Evolutionary conservation across 2,113 vertebrate genomes (phyloP).

Genomic region (Chionis minor): DNA sequence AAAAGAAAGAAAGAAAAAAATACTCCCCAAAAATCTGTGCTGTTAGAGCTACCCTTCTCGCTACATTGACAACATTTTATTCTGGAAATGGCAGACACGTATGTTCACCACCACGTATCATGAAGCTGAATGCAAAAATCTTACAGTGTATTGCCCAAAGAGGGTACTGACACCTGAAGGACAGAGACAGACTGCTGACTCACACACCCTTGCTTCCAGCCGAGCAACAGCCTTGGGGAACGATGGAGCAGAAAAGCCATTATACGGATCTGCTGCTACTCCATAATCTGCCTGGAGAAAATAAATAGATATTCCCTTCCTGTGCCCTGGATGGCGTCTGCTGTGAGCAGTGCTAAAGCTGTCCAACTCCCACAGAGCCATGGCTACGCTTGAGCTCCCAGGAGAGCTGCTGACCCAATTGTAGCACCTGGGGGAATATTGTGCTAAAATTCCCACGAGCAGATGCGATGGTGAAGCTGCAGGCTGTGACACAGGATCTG

Average conservation of each 20-base stretch:
- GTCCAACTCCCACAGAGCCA: not conserved
- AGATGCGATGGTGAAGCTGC: not conserved
- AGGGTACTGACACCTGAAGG: not conserved
- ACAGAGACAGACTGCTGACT: not conserved
- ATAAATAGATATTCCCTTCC: not conserved
- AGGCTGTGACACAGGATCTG: not conserved
- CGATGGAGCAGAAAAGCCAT: not conserved
- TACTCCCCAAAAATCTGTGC: not conserved
- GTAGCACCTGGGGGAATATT: not conserved
- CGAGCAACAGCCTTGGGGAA: not conserved
- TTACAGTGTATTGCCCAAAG: not conserved
- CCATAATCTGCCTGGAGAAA: not conserved
- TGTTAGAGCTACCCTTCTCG: not conserved
- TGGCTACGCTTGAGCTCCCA: fast-evolving
- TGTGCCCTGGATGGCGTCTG: not conserved
- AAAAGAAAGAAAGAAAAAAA: not conserved
- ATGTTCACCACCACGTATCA: not conserved
- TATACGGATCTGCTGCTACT: not conserved
- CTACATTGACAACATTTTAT: not conserved
- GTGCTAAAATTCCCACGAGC: not conserved
- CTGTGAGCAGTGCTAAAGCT: not conserved
- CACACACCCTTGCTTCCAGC: not conserved
- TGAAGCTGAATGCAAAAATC: not conserved
- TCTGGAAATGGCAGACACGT: not conserved
- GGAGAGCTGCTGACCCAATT: not conserved